phyloP scores from a whole-genome alignment of 2,888 invertebrate genomes.

The Tinea trinotella region DNA sequence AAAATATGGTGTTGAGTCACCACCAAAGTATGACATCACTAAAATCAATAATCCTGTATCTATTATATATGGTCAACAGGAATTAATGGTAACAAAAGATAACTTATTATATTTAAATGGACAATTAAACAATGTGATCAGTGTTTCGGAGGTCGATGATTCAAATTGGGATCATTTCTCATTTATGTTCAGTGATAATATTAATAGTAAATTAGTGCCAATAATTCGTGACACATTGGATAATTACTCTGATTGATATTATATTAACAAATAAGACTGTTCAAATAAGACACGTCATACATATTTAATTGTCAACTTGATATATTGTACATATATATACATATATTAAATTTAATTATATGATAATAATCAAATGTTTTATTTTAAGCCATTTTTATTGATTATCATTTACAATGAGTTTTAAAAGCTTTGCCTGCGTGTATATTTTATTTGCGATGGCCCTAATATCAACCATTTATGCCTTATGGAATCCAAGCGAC shows the following conservation, averaged over 20 bases:
- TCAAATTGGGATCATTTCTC: neutral
- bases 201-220: neutral
- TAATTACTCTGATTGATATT: neutral
- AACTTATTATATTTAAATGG: neutral
- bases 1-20: neutral
- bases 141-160: neutral
- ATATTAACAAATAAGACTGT: too few species aligned
- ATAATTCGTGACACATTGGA: neutral
- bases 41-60: neutral
- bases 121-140: neutral
- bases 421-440: too few species aligned
- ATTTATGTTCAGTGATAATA: neutral
- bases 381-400: too few species aligned
- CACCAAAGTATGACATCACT: neutral
- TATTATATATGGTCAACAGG: neutral
- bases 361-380: too few species aligned
- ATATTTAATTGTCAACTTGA: too few species aligned
- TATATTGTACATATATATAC: too few species aligned
- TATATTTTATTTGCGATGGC: too few species aligned
- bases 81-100: neutral
- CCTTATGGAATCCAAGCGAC: too few species aligned
- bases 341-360: too few species aligned
- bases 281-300: too few species aligned
- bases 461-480: too few species aligned
- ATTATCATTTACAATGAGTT: too few species aligned